A percentile compares a stretch with the other conserved stretches of the same genome.
Evolutionary conservation across 2,113 vertebrate species (phyloP).

Genomic region (Misgurnus anguillicaudatus): DNA sequence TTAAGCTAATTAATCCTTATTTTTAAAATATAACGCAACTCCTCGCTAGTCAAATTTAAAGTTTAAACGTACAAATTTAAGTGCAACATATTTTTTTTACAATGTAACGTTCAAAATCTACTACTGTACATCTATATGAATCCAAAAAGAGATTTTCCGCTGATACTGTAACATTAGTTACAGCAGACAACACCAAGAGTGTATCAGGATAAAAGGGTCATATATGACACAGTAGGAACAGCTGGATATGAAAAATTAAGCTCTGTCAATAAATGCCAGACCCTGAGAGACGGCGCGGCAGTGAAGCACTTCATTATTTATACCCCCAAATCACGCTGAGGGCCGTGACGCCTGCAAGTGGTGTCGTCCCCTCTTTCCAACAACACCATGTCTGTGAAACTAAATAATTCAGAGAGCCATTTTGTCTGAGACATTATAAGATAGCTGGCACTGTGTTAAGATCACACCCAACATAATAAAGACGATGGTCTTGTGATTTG

Average conservation of each 20-base stretch:
- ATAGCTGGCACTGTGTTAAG: slow-evolving; percentile 42
- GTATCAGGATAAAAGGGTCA: background rate
- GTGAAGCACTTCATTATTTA: slow-evolving; percentile 55
- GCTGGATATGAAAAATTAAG: slow-evolving; percentile 40
- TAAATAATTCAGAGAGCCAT: slow-evolving; percentile 51
- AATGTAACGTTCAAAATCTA: no score
- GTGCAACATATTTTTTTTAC: no score
- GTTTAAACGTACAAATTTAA: no score
- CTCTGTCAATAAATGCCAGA: slow-evolving; percentile 47
- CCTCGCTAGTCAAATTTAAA: no score
- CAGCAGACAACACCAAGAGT: background rate
- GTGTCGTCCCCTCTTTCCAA: background rate
- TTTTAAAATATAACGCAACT: no score
- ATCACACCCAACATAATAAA: slow-evolving; percentile 2
- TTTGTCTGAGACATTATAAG: slow-evolving; percentile 42
- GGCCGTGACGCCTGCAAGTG: slow-evolving; percentile 12
- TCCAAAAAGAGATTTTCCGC: no score
- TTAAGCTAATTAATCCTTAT: no score
- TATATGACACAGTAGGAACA: background rate
- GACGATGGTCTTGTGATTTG: background rate
- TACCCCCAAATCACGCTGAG: slow-evolving; percentile 35
- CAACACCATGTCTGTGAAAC: slow-evolving; percentile 13
- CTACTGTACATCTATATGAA: no score
- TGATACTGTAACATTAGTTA: background rate
- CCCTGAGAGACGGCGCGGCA: slow-evolving; percentile 41